Percentiles rank a stretch among this genome's conserved stretches.
Evolutionary conservation across 2,888 invertebrate species (phyloP).

Genomic region (Podabrus alpinus): DNA sequence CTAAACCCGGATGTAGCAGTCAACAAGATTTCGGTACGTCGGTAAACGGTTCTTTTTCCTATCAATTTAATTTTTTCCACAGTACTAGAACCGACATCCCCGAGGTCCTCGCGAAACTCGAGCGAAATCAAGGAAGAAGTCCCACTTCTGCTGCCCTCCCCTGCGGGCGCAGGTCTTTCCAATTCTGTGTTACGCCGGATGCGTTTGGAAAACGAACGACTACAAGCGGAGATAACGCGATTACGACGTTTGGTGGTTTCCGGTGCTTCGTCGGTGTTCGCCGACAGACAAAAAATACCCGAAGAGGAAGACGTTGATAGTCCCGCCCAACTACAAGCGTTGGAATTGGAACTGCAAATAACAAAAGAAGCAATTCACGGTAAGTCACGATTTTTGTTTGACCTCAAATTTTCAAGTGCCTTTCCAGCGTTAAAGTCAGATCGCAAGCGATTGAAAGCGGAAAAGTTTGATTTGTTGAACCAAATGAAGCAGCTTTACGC

Average conservation of each 20-base stretch:
- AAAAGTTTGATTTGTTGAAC: constrained; percentile 89
- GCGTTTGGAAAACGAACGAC: constrained; percentile 76
- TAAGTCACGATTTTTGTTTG: constrained; percentile 45
- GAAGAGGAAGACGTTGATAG: constrained; percentile 53
- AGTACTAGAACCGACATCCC: constrained; percentile 39
- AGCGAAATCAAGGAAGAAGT: constrained; percentile 44
- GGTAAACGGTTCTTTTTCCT: background rate
- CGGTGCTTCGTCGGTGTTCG: constrained; percentile 65
- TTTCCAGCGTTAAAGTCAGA: constrained; percentile 79
- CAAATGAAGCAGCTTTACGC: constrained; percentile 95
- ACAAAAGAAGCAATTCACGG: constrained; percentile 75
- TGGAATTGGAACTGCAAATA: constrained; percentile 70
- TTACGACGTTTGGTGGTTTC: constrained; percentile 69
- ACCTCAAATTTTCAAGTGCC: background rate
- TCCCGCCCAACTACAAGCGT: constrained; percentile 52
- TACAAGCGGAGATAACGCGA: constrained; percentile 72
- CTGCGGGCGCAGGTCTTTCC: constrained; percentile 40
- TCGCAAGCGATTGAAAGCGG: constrained; percentile 87
- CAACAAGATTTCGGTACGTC: constrained; percentile 49
- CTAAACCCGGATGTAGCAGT: constrained; percentile 52
- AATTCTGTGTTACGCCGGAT: constrained; percentile 65
- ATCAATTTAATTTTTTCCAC: background rate
- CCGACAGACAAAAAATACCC: constrained; percentile 53
- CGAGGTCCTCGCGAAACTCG: constrained; percentile 48
- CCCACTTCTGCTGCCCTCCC: constrained; percentile 45